phyloP scores from a whole-genome alignment of 92 coral and sea anemone species.

The Epizoanthus illoricatus region DNA sequence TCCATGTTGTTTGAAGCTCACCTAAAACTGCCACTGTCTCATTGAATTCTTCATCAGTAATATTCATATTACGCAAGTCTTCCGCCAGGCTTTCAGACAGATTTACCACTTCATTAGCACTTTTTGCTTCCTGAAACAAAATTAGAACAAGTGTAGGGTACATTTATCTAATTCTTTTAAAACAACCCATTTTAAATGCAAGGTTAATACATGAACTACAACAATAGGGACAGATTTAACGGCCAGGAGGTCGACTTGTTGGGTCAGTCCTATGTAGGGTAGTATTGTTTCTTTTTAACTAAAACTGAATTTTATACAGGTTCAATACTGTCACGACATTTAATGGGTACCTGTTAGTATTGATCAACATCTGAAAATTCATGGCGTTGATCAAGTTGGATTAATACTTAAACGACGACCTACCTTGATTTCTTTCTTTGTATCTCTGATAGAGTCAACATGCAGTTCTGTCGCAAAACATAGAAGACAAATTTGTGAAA shows the following conservation, averaged over 20 bases:
- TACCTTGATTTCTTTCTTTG: constrained; percentile 33
- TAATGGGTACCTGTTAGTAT: background rate
- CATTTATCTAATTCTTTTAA: background rate
- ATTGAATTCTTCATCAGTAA: constrained; percentile 23
- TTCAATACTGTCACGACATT: no score
- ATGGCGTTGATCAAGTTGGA: background rate
- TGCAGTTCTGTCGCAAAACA: constrained; percentile 21
- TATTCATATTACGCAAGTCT: constrained; percentile 14
- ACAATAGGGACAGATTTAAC: background rate
- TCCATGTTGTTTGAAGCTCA: constrained; percentile 12
- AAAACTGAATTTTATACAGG: no score
- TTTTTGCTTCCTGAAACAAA: constrained; percentile 7
- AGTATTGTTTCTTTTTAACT: no score
- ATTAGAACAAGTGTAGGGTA: background rate
- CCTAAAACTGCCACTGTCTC: constrained; percentile 16
- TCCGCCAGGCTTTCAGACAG: constrained; percentile 20
- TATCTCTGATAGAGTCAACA: constrained; percentile 24
- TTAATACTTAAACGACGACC: background rate
- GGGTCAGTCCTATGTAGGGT: no score
- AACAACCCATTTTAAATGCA: background rate
- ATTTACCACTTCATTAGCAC: constrained; percentile 15
- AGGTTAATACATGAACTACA: background rate
- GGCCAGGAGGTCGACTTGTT: no score
- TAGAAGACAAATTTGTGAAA: no score
- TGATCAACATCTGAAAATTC: background rate